Percentiles rank a stretch among this genome's conserved stretches.
Conservation (phyloP, 2,113 vertebrate genomes). For the Crotophaga sulcirostris region DNA sequence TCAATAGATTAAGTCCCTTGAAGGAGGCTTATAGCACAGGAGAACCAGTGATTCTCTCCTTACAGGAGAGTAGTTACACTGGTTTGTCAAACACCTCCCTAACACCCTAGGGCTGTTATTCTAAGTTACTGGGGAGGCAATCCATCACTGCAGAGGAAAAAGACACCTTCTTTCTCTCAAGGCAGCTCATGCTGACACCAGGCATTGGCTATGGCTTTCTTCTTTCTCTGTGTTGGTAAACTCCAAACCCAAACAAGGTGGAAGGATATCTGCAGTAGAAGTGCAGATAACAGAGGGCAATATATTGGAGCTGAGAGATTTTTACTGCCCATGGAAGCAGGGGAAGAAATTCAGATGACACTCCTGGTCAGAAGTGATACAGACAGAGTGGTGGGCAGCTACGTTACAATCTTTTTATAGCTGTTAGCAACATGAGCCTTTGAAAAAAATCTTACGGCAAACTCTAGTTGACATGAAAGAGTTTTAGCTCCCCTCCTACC, state of each 20-base stretch:
- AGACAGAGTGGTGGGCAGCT: background rate
- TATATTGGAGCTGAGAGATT: background rate
- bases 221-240: background rate
- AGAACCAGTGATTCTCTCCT: background rate
- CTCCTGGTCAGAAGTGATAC: background rate
- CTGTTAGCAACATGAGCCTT: background rate
- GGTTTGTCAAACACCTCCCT: background rate
- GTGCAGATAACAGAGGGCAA: background rate
- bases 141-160: background rate
- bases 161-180: background rate
- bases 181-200: background rate
- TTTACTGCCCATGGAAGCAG: background rate
- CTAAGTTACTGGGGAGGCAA: background rate
- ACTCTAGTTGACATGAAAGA: background rate
- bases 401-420: background rate
- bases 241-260: background rate
- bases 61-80: background rate
- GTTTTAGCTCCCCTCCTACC: rapidly evolving
- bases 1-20: background rate
- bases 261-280: background rate
- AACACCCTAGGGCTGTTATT: background rate
- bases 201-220: background rate
- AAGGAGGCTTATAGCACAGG: background rate
- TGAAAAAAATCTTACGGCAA: background rate
- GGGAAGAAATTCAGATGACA: background rate